A percentile compares a stretch with the other conserved stretches of the same genome.
These are phyloP conservation scores for Ctenopoma multispine DNA, from an alignment of 2,797 vertebrate genomes.

Conservation along the genomic window DNA sequence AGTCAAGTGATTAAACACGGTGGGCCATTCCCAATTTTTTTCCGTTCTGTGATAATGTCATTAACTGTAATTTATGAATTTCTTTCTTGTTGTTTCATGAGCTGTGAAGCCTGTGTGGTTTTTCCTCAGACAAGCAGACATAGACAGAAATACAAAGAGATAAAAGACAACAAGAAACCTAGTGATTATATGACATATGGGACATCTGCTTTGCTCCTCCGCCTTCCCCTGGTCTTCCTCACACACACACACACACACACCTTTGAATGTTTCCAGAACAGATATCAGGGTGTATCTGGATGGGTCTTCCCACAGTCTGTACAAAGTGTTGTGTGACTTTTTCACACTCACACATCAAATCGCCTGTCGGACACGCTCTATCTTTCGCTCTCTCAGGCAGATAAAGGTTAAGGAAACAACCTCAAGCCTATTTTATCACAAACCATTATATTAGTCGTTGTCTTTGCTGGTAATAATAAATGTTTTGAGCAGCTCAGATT, in stretches of 20 bases:
- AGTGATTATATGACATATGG: slow-evolving; percentile 64
- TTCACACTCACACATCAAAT: slow-evolving; percentile 8
- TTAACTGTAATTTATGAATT: neutral
- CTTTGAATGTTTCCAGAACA: slow-evolving; percentile 61
- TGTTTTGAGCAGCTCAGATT: slow-evolving; percentile 6
- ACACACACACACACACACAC: slow-evolving; percentile 24
- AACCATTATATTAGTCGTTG: slow-evolving; percentile 12
- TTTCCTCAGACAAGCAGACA: slow-evolving; percentile 32
- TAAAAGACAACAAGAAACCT: slow-evolving; percentile 56
- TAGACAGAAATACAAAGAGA: slow-evolving; percentile 42
- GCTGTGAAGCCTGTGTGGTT: slow-evolving; percentile 7
- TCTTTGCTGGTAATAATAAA: slow-evolving; percentile 25
- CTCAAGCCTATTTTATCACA: neutral
- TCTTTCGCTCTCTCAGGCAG: slow-evolving; percentile 14
- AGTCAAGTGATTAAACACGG: no score
- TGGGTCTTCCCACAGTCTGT: slow-evolving; percentile 50
- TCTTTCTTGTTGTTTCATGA: slow-evolving; percentile 1
- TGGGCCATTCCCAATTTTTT: neutral
- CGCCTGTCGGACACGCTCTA: slow-evolving; percentile 6
- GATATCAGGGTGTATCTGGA: slow-evolving; percentile 68
- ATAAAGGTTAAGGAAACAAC: slow-evolving; percentile 1
- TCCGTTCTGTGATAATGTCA: neutral
- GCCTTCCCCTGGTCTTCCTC: slow-evolving; percentile 7
- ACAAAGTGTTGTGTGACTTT: slow-evolving; percentile 32
- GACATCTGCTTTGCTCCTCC: slow-evolving; percentile 44